Evolutionary conservation across 1,140 invertebrate genomes (phyloP).

Genomic region (Eriocheir sinensis): DNA sequence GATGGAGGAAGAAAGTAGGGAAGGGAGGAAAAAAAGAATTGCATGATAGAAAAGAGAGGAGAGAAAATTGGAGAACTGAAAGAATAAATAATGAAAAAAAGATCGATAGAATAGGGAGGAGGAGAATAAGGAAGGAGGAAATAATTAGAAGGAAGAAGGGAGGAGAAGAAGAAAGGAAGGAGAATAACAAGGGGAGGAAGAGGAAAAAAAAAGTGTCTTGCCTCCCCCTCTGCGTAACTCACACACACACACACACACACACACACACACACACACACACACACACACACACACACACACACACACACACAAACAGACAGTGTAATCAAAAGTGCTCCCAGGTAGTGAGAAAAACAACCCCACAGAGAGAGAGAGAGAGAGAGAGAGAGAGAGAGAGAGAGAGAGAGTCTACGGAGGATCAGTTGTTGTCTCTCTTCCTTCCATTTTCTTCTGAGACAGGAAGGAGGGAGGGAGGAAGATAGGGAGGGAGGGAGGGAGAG

Average conservation of each 20-base stretch:
- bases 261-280: constrained; percentile 4
- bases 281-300: constrained; percentile 21
- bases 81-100: too few relatives aligned
- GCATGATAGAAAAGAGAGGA: not conserved
- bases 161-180: not conserved
- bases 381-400: constrained; percentile 22
- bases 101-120: too few relatives aligned
- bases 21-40: too few relatives aligned
- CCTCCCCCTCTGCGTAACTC: not conserved
- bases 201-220: not conserved
- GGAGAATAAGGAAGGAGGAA: not conserved
- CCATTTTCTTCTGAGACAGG: not conserved
- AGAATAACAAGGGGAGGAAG: not conserved
- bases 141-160: not conserved
- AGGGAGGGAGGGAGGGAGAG: not conserved
- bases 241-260: not conserved
- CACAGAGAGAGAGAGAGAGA: not conserved
- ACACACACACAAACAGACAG: not conserved
- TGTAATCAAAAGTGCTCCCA: too few relatives aligned
- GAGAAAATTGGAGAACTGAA: not conserved
- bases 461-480: not conserved
- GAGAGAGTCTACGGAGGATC: not conserved
- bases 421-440: not conserved
- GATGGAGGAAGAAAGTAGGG: too few relatives aligned
- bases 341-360: not conserved